Percentiles rank a stretch among this genome's conserved stretches.
Evolutionary conservation across 2,113 vertebrate genomes (phyloP).

Genomic region (Lycaon pictus): DNA sequence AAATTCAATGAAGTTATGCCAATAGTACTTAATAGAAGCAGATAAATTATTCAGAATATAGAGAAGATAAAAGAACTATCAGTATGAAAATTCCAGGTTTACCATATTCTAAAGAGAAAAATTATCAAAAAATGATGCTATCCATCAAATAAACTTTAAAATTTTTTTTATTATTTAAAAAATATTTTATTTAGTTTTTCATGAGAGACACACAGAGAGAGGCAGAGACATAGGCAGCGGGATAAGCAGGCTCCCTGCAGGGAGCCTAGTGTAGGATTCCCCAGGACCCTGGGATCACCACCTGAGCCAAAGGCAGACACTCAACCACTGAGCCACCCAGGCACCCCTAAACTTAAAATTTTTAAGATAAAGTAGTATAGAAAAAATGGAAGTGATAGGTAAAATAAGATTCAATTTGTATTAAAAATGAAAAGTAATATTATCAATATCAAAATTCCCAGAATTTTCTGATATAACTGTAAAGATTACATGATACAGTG

Average conservation of each 20-base stretch:
- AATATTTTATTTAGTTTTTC: too few species aligned
- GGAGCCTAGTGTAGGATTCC: too few species aligned
- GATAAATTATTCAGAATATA: neutral
- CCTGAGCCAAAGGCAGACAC: too few species aligned
- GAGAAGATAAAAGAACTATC: neutral
- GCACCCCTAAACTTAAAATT: neutral
- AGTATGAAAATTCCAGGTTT: neutral
- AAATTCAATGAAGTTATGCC: neutral
- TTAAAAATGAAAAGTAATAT: neutral
- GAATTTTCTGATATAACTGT: neutral
- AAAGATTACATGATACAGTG: neutral
- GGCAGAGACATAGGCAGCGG: too few species aligned
- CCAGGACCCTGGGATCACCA: too few species aligned
- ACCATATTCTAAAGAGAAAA: neutral
- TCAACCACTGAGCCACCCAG: too few species aligned
- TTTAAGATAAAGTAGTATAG: neutral
- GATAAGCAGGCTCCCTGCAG: too few species aligned
- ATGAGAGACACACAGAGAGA: too few species aligned
- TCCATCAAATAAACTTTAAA: neutral
- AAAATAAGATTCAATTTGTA: neutral
- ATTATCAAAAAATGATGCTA: neutral
- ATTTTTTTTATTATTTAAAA: neutral
- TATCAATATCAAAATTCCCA: neutral
- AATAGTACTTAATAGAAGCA: neutral
- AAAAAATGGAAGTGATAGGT: neutral